phyloP scores from a whole-genome alignment of 2,797 vertebrate species.

The Chloroceryle inda region DNA sequence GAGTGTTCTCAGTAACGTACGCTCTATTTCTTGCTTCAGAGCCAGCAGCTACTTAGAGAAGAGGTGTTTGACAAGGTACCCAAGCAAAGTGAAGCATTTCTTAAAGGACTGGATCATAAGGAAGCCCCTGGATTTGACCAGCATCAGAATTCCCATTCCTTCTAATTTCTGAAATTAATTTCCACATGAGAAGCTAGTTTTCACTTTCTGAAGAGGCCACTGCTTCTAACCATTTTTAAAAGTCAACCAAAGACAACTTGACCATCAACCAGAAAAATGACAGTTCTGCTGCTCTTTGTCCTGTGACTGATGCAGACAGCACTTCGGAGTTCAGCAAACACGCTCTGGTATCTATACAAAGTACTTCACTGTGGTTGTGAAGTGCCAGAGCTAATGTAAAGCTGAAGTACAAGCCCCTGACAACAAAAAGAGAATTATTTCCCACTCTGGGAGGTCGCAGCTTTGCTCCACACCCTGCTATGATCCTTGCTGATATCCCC shows the following conservation, averaged over 20 bases:
- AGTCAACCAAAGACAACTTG: background rate
- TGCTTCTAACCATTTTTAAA: background rate
- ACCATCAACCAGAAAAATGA: background rate
- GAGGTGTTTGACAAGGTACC: background rate
- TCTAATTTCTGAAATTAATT: background rate
- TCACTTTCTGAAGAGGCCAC: background rate
- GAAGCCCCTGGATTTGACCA: background rate
- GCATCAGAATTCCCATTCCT: background rate
- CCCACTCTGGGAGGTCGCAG: background rate
- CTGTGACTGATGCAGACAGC: background rate
- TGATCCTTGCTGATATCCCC: background rate
- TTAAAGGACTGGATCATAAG: background rate
- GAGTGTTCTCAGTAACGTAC: background rate
- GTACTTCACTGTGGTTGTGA: background rate
- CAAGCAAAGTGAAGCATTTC: background rate
- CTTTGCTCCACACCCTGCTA: background rate
- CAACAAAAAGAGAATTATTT: background rate
- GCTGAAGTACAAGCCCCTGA: background rate
- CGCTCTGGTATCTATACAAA: background rate
- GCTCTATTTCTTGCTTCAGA: background rate
- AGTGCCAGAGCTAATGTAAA: background rate
- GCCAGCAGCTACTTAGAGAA: background rate
- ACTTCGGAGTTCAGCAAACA: background rate
- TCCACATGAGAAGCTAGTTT: background rate
- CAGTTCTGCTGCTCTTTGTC: background rate